Evolutionary conservation across 30 jellyfish, hydroid and myxozoan genomes (phyloP).

Genomic region (Chrysaora quinquecirrha): DNA sequence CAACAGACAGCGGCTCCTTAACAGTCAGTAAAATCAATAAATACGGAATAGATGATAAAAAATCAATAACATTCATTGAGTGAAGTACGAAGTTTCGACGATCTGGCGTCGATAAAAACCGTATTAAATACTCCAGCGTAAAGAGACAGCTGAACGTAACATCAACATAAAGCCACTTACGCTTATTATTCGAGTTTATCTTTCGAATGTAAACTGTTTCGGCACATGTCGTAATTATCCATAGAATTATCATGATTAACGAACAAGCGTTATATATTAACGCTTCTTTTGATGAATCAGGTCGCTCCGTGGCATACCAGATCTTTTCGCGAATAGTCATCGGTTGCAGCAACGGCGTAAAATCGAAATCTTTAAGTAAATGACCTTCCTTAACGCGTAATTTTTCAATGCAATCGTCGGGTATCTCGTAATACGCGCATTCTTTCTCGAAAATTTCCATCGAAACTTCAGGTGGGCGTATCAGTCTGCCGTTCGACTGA

Average conservation of each 20-base stretch:
- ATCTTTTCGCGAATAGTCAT: constrained; percentile 6
- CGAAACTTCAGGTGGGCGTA: constrained; percentile 61
- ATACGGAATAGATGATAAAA: constrained; percentile 63
- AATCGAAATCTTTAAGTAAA: background rate
- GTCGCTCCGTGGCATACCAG: constrained; percentile 46
- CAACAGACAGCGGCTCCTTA: background rate
- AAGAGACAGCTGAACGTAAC: constrained; percentile 38
- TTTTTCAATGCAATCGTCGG: constrained; percentile 41
- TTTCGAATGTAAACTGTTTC: constrained; percentile 14
- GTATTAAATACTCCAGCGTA: constrained; percentile 43
- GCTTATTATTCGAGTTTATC: background rate
- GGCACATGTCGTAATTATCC: constrained; percentile 18
- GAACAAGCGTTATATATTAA: background rate
- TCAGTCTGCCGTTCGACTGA: constrained; percentile 78
- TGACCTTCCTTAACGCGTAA: constrained; percentile 63
- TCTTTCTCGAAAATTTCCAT: constrained; percentile 70
- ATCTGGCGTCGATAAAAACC: constrained; percentile 54
- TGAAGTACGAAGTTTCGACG: constrained; percentile 27
- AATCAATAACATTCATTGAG: constrained; percentile 57
- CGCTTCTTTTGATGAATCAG: constrained; percentile 30
- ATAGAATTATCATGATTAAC: background rate
- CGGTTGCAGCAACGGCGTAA: background rate
- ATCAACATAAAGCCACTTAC: constrained; percentile 53
- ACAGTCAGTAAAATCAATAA: constrained; percentile 7
- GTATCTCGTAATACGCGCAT: constrained; percentile 62